phyloP scores from a whole-genome alignment of 2,797 vertebrate species.

The Gambelia wislizenii region DNA sequence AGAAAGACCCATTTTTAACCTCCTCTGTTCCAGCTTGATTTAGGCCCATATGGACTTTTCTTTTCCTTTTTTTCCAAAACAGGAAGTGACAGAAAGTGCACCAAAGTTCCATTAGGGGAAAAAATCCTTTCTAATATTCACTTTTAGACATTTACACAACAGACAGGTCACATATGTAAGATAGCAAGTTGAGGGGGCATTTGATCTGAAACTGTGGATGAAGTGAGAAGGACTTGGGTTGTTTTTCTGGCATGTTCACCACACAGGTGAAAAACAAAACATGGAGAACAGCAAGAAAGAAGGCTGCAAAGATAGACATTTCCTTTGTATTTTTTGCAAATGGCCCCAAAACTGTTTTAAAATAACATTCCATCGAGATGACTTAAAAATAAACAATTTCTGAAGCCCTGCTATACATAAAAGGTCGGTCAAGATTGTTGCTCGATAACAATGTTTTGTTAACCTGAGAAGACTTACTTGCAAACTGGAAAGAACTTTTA shows the following conservation, averaged over 20 bases:
- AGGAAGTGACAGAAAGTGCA: neutral
- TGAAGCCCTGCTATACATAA: neutral
- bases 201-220: neutral
- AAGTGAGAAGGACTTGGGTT: neutral
- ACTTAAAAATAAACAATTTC: no score
- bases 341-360: no score
- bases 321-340: no score
- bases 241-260: neutral
- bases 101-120: neutral
- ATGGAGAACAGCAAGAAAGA: neutral
- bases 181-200: no score
- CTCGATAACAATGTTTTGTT: conserved; percentile 36
- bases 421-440: conserved; percentile 19
- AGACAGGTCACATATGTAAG: neutral
- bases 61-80: neutral
- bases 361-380: no score
- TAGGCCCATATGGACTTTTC: no score
- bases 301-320: neutral
- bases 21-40: no score
- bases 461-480: neutral
- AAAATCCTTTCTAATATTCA: neutral
- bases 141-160: neutral
- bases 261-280: neutral
- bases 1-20: no score
- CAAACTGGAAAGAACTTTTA: conserved; percentile 44